Evolutionary conservation across 2,113 vertebrate species (phyloP).

Genomic region (Centrocercus urophasianus): DNA sequence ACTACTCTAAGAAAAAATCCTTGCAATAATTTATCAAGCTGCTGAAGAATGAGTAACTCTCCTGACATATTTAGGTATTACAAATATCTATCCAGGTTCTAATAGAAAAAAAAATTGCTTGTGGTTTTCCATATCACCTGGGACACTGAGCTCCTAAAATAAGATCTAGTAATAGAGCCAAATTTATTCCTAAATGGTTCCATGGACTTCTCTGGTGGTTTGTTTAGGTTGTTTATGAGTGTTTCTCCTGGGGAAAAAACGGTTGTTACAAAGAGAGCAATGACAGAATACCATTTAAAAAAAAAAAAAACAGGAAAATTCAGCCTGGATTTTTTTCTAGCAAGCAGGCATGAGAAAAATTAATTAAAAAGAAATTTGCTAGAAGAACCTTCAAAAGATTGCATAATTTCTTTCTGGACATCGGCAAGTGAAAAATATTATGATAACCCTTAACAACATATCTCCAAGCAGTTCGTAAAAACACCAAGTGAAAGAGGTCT

Average conservation of each 20-base stretch:
- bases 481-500: background rate
- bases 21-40: background rate
- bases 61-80: background rate
- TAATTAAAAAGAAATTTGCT: background rate
- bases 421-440: background rate
- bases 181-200: background rate
- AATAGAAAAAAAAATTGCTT: background rate
- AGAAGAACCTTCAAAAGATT: background rate
- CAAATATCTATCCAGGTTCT: background rate
- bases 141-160: background rate
- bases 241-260: background rate
- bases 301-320: background rate
- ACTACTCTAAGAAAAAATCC: background rate
- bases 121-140: background rate
- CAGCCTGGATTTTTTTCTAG: background rate
- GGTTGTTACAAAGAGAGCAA: background rate
- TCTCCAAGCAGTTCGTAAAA: background rate
- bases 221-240: background rate
- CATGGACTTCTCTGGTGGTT: background rate
- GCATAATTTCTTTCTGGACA: background rate
- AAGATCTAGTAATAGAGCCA: background rate
- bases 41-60: background rate
- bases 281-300: background rate
- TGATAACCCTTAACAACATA: background rate
- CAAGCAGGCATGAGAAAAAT: background rate